phyloP scores from a whole-genome alignment of 53 echinoderm and acorn worm species.

The Crossaster papposus region DNA sequence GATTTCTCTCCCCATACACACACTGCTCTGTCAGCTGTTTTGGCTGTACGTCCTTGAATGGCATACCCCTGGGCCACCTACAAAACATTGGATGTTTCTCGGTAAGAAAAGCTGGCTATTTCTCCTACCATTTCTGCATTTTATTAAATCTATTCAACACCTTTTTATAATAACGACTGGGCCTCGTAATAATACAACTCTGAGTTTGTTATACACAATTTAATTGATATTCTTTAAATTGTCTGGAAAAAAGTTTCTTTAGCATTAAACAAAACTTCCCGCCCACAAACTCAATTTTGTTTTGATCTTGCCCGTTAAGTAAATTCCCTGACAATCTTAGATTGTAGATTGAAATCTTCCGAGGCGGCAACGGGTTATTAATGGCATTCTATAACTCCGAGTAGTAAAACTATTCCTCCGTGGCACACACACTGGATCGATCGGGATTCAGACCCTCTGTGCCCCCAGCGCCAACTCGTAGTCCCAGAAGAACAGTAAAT shows the following conservation, averaged over 20 bases:
- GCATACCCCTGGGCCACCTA: neutral
- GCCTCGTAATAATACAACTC: too few relatives aligned
- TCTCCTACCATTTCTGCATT: neutral
- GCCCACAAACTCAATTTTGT: neutral
- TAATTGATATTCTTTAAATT: too few relatives aligned
- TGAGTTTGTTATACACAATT: too few relatives aligned
- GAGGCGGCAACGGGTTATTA: slow-evolving; percentile 2
- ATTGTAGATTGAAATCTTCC: slow-evolving; percentile 2
- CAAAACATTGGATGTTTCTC: neutral
- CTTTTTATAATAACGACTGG: too few relatives aligned
- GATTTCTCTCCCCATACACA: neutral
- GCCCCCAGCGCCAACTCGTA: neutral
- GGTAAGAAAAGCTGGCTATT: neutral
- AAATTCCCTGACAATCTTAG: slow-evolving; percentile 1
- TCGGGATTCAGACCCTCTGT: neutral
- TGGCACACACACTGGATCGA: too few relatives aligned
- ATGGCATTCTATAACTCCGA: too few relatives aligned
- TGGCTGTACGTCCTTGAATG: neutral
- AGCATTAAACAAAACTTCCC: too few relatives aligned
- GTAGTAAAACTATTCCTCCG: too few relatives aligned
- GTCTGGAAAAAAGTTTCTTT: too few relatives aligned
- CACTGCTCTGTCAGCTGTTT: slow-evolving; percentile 37
- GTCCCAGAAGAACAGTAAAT: neutral
- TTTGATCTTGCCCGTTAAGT: neutral
- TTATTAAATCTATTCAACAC: too few relatives aligned